Conservation (phyloP, 1,140 invertebrate genomes). For the Helicoverpa armigera region DNA sequence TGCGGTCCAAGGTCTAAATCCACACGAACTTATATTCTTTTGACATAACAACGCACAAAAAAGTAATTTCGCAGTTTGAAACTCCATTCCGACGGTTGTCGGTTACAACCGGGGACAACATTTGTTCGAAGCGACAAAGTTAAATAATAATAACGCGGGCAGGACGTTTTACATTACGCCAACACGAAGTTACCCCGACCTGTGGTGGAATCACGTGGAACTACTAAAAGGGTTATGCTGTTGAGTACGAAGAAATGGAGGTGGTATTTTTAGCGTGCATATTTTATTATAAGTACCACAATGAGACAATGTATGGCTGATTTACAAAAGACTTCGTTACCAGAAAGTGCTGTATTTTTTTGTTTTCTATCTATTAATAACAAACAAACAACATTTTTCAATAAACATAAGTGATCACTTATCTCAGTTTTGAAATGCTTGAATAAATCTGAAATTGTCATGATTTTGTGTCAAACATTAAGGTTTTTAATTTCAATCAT, state of each 20-base stretch:
- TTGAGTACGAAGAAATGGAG: slow-evolving; percentile 18
- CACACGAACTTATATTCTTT: slow-evolving; percentile 16
- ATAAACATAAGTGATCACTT: no score
- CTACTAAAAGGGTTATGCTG: slow-evolving; percentile 40
- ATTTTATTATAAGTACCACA: background rate
- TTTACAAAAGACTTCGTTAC: no score
- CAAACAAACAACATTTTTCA: no score
- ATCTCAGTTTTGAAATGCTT: no score
- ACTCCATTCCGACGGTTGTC: slow-evolving; percentile 46
- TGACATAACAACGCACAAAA: slow-evolving; percentile 39
- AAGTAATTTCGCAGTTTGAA: slow-evolving; percentile 47
- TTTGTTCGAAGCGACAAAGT: slow-evolving; percentile 54
- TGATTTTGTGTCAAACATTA: no score
- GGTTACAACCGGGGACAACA: slow-evolving; percentile 30
- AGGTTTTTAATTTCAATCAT: no score
- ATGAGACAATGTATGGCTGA: no score
- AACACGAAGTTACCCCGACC: slow-evolving; percentile 52
- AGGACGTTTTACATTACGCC: slow-evolving; percentile 53
- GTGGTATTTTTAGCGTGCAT: background rate
- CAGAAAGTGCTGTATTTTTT: no score
- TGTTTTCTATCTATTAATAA: no score
- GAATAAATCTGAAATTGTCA: no score
- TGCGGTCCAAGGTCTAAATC: background rate
- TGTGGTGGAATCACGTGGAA: slow-evolving; percentile 48
- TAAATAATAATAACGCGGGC: slow-evolving; percentile 54